Conservation (phyloP, 2,797 vertebrate species). For the Dallia pectoralis region DNA sequence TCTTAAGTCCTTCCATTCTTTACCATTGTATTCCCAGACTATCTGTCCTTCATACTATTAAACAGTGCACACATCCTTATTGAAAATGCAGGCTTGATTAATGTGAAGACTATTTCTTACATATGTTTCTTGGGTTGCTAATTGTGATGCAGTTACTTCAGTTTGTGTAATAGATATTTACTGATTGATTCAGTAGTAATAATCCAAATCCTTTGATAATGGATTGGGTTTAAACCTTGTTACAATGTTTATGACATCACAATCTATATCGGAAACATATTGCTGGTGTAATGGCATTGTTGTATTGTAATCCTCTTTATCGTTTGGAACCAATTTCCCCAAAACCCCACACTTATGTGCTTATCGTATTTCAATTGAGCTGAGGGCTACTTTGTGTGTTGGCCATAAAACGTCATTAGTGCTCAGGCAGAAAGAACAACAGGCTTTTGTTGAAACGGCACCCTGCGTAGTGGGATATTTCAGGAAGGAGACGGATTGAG, state of each 20-base stretch:
- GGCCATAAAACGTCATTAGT: conserved; percentile 35
- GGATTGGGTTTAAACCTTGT: not conserved
- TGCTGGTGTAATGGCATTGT: conserved; percentile 24
- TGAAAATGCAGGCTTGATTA: too few species aligned
- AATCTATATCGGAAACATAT: not conserved
- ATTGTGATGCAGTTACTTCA: too few species aligned
- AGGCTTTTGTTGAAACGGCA: conserved; percentile 30
- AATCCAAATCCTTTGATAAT: too few species aligned
- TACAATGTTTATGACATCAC: not conserved
- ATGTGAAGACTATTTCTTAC: too few species aligned
- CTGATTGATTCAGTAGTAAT: too few species aligned
- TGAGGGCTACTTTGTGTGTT: conserved; percentile 27
- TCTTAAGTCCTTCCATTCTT: too few species aligned
- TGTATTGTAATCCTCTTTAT: conserved; percentile 34
- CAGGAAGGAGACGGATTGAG: not conserved
- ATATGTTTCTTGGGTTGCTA: too few species aligned
- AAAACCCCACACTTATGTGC: conserved; percentile 29
- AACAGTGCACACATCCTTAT: not conserved
- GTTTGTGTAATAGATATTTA: too few species aligned
- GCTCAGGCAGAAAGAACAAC: conserved; percentile 33
- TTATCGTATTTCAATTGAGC: conserved; percentile 26
- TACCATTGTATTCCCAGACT: not conserved
- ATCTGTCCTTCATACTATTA: not conserved
- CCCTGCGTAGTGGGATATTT: not conserved
- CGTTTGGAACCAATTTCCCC: conserved; percentile 28